phyloP scores from a whole-genome alignment of 92 coral and sea anemone species.

The Epizoanthus stellaris region DNA sequence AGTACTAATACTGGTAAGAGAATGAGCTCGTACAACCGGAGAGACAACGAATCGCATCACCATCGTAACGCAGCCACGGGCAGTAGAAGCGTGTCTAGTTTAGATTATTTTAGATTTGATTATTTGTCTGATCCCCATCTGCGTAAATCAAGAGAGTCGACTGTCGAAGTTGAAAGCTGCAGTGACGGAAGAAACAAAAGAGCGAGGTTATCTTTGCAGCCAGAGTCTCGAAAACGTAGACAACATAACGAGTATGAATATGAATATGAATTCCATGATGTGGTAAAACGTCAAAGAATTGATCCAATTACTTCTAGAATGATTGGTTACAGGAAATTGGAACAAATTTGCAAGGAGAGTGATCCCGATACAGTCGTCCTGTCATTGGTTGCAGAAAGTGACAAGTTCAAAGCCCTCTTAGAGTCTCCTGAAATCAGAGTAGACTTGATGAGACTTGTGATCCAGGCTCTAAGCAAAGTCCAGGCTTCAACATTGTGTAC shows the following conservation, averaged over 20 bases:
- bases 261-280: not conserved
- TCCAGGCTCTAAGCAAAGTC: conserved; percentile 31
- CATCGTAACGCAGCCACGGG: too few relatives aligned
- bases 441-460: conserved; percentile 20
- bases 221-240: conserved; percentile 28
- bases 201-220: not conserved
- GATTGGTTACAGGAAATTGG: conserved; percentile 24
- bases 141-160: too few relatives aligned
- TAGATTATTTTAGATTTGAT: too few relatives aligned
- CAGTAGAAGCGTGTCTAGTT: too few relatives aligned
- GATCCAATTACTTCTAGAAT: not conserved
- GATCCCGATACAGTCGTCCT: conserved; percentile 36
- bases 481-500: not conserved
- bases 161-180: not conserved
- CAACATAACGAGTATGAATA: not conserved
- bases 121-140: too few relatives aligned
- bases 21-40: too few relatives aligned
- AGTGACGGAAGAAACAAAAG: not conserved
- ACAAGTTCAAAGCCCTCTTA: conserved; percentile 22
- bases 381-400: conserved; percentile 11
- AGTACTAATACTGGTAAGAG: too few relatives aligned
- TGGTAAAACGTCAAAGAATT: conserved; percentile 2
- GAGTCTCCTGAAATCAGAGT: conserved; percentile 6
- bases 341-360: conserved; percentile 11
- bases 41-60: too few relatives aligned